Percentiles rank a stretch among this genome's conserved stretches.
These are phyloP conservation scores for Gymnosoma rotundatum DNA, from an alignment of 2,888 invertebrate species.

Conservation along the genomic window DNA sequence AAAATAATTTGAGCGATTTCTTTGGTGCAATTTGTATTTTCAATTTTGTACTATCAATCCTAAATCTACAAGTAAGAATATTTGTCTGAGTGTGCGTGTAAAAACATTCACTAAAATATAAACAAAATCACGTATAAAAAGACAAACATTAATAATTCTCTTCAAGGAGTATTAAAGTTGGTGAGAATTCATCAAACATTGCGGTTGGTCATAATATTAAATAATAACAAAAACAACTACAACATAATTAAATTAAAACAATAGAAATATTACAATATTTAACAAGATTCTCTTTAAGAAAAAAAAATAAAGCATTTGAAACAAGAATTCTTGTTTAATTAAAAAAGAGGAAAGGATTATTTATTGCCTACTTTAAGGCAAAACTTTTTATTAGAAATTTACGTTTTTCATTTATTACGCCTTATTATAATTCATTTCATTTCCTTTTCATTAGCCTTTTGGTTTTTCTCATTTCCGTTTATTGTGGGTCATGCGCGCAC, in stretches of 20 bases:
- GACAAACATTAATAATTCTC: background rate
- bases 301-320: background rate
- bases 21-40: background rate
- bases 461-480: constrained; percentile 21
- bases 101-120: background rate
- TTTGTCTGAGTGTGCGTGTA: background rate
- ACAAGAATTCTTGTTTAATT: background rate
- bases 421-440: constrained; percentile 26
- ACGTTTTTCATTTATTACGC: constrained; percentile 39
- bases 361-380: constrained; percentile 9
- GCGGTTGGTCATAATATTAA: constrained; percentile 20
- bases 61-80: background rate
- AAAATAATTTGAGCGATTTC: too few relatives aligned
- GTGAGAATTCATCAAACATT: background rate
- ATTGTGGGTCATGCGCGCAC: constrained; percentile 61
- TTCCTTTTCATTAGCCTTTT: constrained; percentile 28
- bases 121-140: background rate
- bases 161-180: background rate
- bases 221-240: constrained; percentile 3
- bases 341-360: background rate
- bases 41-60: background rate
- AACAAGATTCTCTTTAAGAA: too few relatives aligned
- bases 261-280: too few relatives aligned
- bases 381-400: background rate
- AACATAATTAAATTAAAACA: background rate